phyloP scores from a whole-genome alignment of 2,797 vertebrate species.

The Harpagifer antarcticus region DNA sequence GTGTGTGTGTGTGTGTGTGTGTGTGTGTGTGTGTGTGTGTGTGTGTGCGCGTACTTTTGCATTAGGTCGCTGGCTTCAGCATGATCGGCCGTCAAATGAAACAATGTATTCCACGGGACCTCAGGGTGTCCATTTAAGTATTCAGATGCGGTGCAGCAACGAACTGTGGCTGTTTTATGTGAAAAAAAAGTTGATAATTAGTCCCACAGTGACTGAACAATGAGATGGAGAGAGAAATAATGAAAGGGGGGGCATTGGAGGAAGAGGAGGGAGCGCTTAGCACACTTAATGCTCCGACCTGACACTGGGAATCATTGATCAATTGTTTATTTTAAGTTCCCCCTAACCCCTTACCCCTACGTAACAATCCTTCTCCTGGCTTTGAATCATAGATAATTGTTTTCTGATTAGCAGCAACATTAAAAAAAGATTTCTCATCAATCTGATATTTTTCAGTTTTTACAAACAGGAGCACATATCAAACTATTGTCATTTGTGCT shows the following conservation, averaged over 20 bases:
- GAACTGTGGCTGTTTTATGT: conserved; percentile 91
- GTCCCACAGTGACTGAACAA: conserved; percentile 97
- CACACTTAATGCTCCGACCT: conserved; percentile 84
- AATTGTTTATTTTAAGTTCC: conserved; percentile 54
- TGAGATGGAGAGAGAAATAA: conserved; percentile 80
- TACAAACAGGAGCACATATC: conserved; percentile 33
- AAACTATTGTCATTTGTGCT: conserved; percentile 66
- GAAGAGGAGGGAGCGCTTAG: conserved; percentile 81
- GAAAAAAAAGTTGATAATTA: conserved; percentile 95
- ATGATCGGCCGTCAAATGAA: conserved; percentile 88
- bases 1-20: conserved; percentile 2
- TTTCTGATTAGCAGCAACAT: conserved; percentile 10
- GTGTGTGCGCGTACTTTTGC: conserved; percentile 41
- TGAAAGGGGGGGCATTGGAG: conserved; percentile 46
- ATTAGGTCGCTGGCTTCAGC: conserved; percentile 80
- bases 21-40: conserved; percentile 1
- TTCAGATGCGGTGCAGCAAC: conserved; percentile 85
- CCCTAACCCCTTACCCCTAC: not conserved
- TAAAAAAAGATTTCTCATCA: conserved; percentile 33
- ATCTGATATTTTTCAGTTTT: conserved; percentile 24
- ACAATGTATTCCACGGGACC: conserved; percentile 95
- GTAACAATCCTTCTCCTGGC: not conserved
- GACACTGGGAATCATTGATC: conserved; percentile 83
- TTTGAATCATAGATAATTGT: conserved; percentile 34
- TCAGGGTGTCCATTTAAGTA: conserved; percentile 93